Conservation (phyloP, 37 sponge, comb jelly and placozoan genomes). For the Petrosia ficiformis region DNA sequence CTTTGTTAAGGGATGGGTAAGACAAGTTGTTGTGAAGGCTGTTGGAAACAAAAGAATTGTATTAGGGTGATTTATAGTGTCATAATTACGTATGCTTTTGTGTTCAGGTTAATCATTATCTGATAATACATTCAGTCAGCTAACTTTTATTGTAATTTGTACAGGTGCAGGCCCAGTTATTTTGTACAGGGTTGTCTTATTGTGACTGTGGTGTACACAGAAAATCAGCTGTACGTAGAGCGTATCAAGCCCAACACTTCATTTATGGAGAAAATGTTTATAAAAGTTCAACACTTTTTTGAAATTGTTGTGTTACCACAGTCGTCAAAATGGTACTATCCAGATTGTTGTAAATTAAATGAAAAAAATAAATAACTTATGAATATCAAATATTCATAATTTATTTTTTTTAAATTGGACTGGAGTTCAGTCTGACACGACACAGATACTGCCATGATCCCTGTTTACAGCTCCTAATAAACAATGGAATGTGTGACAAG, state of each 20-base stretch:
- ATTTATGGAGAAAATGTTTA: slow-evolving; percentile 13
- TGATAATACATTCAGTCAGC: no score
- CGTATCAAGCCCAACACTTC: slow-evolving; percentile 11
- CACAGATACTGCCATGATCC: no score
- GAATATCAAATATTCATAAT: no score
- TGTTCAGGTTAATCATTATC: not conserved
- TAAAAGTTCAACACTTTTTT: slow-evolving; percentile 19
- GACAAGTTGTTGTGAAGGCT: slow-evolving; percentile 36
- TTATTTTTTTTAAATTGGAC: no score
- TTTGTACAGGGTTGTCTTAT: slow-evolving; percentile 11
- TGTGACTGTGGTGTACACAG: slow-evolving; percentile 51
- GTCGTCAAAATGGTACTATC: no score
- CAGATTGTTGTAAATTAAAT: no score
- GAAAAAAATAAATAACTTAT: no score
- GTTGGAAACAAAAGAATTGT: slow-evolving; percentile 36
- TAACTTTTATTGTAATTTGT: not conserved
- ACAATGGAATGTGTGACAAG: no score
- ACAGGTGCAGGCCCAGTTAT: slow-evolving; percentile 49
- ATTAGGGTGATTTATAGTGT: slow-evolving; percentile 33
- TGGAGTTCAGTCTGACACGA: no score
- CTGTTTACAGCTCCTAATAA: no score
- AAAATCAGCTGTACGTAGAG: slow-evolving; percentile 30
- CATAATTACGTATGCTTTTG: not conserved
- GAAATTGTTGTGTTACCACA: slow-evolving; percentile 15
- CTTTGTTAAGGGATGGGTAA: slow-evolving; percentile 59